Evolutionary conservation across 2,113 vertebrate genomes (phyloP).

Genomic region (Amazona vittata): DNA sequence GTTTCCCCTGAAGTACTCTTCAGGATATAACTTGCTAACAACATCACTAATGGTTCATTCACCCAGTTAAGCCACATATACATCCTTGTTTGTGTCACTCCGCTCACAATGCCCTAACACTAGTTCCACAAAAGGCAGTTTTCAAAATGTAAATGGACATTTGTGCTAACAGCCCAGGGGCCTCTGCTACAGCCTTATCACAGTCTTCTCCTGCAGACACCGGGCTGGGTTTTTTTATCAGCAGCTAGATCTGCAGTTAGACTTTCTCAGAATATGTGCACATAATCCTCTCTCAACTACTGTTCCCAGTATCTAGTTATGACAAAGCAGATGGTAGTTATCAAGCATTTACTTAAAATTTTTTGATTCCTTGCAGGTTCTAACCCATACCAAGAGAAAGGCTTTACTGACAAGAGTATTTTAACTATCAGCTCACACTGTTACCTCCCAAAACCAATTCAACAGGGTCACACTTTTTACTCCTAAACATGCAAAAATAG

Average conservation of each 20-base stretch:
- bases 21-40: not conserved
- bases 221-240: not conserved
- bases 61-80: not conserved
- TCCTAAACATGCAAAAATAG: not conserved
- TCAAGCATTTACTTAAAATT: not conserved
- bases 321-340: not conserved
- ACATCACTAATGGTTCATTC: not conserved
- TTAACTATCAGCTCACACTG: not conserved
- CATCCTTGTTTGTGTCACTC: not conserved
- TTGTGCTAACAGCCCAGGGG: not conserved
- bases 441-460: not conserved
- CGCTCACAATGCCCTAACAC: fast-evolving
- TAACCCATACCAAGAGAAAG: not conserved
- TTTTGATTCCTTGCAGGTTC: not conserved
- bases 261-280: not conserved
- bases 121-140: not conserved
- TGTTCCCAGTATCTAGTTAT: not conserved
- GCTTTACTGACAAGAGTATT: not conserved
- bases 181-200: not conserved
- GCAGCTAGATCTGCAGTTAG: not conserved
- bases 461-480: not conserved
- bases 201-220: not conserved
- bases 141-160: not conserved
- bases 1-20: not conserved
- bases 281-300: not conserved